Percentiles rank a stretch among this genome's conserved stretches.
Conservation (phyloP, 2,113 vertebrate species). For the Tetrao urogallus region DNA sequence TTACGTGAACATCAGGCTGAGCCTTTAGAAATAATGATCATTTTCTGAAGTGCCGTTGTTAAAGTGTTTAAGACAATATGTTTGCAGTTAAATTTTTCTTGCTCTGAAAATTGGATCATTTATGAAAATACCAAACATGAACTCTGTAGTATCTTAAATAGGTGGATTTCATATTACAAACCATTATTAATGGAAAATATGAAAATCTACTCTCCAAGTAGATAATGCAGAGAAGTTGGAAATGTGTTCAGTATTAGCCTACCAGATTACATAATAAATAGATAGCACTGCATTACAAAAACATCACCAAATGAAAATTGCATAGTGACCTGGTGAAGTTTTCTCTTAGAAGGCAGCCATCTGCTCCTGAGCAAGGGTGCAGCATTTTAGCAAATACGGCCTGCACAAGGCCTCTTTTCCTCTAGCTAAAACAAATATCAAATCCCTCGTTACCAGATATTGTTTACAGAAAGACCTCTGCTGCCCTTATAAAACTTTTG, state of each 20-base stretch:
- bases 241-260: slow-evolving; percentile 1
- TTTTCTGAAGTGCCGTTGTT: neutral
- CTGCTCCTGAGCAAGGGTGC: neutral
- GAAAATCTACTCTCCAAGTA: neutral
- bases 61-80: neutral
- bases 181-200: neutral
- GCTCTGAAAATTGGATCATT: neutral
- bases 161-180: neutral
- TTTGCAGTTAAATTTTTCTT: neutral
- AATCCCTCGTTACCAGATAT: neutral
- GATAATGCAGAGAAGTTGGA: neutral
- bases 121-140: neutral
- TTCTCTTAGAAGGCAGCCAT: slow-evolving; percentile 20
- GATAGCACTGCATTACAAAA: slow-evolving; percentile 2
- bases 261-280: slow-evolving; percentile 31
- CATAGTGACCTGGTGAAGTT: slow-evolving; percentile 15
- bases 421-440: neutral
- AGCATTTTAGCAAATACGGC: neutral
- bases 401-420: slow-evolving; percentile 41
- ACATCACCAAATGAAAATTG: slow-evolving; percentile 18
- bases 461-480: neutral
- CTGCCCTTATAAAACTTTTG: neutral
- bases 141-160: neutral
- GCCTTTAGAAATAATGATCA: neutral
- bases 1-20: neutral